Evolutionary conservation across 1,140 invertebrate genomes (phyloP).

Genomic region (Drosophila malerkotliana): DNA sequence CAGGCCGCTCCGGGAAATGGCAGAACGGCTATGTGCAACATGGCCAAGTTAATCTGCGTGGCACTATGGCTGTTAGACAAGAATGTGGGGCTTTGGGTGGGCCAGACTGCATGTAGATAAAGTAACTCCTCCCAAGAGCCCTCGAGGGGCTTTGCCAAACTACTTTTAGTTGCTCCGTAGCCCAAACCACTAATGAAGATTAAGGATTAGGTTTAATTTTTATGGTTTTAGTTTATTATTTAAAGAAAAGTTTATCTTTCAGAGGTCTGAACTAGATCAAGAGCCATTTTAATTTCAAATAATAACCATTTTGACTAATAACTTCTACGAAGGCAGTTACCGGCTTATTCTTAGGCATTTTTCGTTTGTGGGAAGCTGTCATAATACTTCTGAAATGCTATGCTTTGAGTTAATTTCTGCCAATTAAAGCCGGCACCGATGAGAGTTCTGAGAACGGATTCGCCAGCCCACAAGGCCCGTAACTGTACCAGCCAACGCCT

Average conservation of each 20-base stretch:
- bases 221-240: too few relatives aligned
- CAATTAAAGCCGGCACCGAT: conserved; percentile 38
- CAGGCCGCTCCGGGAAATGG: conserved; percentile 16
- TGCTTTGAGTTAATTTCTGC: conserved; percentile 11
- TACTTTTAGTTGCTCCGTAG: too few relatives aligned
- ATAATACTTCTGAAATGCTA: conserved; percentile 13
- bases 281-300: not conserved
- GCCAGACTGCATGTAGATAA: conserved; percentile 22
- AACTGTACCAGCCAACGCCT: conserved; percentile 40
- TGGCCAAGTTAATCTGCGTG: conserved; percentile 31
- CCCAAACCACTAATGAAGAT: too few relatives aligned
- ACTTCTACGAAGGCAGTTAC: not conserved
- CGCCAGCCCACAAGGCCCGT: conserved; percentile 36
- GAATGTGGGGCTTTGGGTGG: conserved; percentile 16
- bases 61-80: conserved; percentile 9
- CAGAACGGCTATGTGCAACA: conserved; percentile 24
- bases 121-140: not conserved
- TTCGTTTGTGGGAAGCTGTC: conserved; percentile 9
- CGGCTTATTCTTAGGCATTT: not conserved
- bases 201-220: too few relatives aligned
- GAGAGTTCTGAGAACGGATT: conserved; percentile 41
- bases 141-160: not conserved
- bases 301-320: not conserved
- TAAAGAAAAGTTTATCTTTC: too few relatives aligned
- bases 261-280: too few relatives aligned